These are phyloP conservation scores for Lerema accius DNA, from an alignment of 1,140 invertebrate species.

Conservation along the genomic window DNA sequence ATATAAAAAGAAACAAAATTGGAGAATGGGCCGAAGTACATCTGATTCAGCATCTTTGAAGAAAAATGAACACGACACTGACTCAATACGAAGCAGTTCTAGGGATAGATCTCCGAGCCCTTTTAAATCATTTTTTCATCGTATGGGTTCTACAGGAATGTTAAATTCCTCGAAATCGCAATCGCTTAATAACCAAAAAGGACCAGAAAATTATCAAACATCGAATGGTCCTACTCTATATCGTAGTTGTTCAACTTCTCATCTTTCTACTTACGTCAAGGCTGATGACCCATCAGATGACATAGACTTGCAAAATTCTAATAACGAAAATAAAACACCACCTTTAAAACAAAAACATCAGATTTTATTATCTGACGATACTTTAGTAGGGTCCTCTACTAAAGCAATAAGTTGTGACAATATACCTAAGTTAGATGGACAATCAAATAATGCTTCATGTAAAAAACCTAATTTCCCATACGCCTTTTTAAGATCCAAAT, in stretches of 20 bases:
- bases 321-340: constrained; percentile 70
- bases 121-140: constrained; percentile 88
- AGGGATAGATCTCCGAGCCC: constrained; percentile 85
- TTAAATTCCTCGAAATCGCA: constrained; percentile 84
- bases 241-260: constrained; percentile 89
- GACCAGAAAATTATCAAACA: constrained; percentile 72
- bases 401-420: constrained; percentile 87
- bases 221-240: constrained; percentile 84
- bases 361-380: constrained; percentile 62
- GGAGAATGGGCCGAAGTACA: constrained; percentile 80
- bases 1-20: constrained; percentile 78
- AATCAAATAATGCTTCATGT: constrained; percentile 63
- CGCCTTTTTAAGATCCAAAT: constrained; percentile 89
- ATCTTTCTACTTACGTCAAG: constrained; percentile 89
- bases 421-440: constrained; percentile 82
- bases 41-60: constrained; percentile 75
- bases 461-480: constrained; percentile 89
- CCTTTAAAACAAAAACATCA: constrained; percentile 65
- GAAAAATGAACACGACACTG: constrained; percentile 65
- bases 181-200: constrained; percentile 75
- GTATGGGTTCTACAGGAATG: constrained; percentile 90
- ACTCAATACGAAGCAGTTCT: constrained; percentile 76
- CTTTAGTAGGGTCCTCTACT: constrained; percentile 76
- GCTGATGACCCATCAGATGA: constrained; percentile 91
- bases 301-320: constrained; percentile 84